Evolutionary conservation across 2,888 invertebrate species (phyloP).

Genomic region (Coleophora flavipennella): DNA sequence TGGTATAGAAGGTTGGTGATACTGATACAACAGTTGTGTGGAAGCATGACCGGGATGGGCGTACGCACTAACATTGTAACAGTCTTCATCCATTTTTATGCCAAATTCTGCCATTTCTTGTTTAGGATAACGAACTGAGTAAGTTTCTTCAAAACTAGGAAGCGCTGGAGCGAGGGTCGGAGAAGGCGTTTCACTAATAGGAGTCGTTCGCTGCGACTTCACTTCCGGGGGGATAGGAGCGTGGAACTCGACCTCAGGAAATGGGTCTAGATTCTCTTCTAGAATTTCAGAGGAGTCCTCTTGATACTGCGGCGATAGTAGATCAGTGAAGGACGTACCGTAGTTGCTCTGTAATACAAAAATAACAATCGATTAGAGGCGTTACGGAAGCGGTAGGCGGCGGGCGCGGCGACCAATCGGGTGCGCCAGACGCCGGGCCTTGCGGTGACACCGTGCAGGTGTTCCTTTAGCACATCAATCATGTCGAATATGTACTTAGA

Average conservation of each 20-base stretch:
- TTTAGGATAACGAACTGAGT: conserved; percentile 81
- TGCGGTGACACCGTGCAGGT: conserved; percentile 30
- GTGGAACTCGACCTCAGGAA: conserved; percentile 78
- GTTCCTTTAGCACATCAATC: conserved; percentile 21
- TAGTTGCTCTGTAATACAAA: conserved; percentile 80
- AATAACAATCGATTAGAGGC: conserved; percentile 37
- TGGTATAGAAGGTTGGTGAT: conserved; percentile 72
- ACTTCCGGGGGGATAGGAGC: conserved; percentile 55
- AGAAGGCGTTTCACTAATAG: conserved; percentile 58
- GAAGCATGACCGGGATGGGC: conserved; percentile 73
- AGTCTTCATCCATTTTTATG: conserved; percentile 90
- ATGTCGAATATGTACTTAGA: too few species aligned
- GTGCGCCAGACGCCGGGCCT: conserved; percentile 23
- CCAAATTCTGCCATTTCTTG: conserved; percentile 77
- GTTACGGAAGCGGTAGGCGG: conserved; percentile 55
- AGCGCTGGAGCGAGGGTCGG: conserved; percentile 74
- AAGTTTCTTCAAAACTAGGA: conserved; percentile 92
- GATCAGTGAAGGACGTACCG: conserved; percentile 85
- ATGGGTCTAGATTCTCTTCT: conserved; percentile 82
- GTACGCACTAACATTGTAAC: conserved; percentile 77
- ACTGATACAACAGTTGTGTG: conserved; percentile 71
- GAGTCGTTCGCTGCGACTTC: conserved; percentile 54
- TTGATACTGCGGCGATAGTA: conserved; percentile 81
- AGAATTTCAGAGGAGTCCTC: conserved; percentile 80
- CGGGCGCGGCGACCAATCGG: conserved; percentile 46